Evolutionary conservation across 2,113 vertebrate genomes (phyloP), one percentile per base, ranked within the genome.

Genomic region (Hippocampus comes): DNA sequence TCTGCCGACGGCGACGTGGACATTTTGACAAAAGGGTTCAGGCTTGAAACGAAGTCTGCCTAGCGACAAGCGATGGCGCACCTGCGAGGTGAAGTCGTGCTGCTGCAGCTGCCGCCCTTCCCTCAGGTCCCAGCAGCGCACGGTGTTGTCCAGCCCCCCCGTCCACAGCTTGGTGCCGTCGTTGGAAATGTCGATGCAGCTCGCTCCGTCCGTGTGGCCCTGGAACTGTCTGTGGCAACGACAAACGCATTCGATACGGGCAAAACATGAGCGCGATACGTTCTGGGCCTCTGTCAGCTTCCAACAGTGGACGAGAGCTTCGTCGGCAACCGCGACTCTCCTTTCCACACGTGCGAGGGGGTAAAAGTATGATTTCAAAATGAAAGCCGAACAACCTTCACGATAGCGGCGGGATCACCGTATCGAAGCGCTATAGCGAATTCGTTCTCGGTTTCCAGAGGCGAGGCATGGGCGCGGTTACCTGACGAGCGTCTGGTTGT

Each of bases 401-500:
- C 30, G 4, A 34, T 34, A 34, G 30, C 30, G 30, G 30, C 5
- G 5, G 30, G 30, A 34, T 34, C 30, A 34, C 30, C 5, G 30
- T 34, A 34, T 34, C 5, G 30, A 34, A 34, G 30, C 30, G 5
- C 30, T 34, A 5, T 34, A 34, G 30, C 30, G 0, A 34, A 34
- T 5, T 25, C 75, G 42, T 43, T 43, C 42, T 43, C 4, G 43
- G 14, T 46, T 11, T 9, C 1, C 11, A 5, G 43, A 11, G 48
- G 48, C 14, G 30, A 34, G 48, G 48, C 48, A 0, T 18, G 20
- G 27, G 25, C 53, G 34, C 5, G 27, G 18, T 73, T 21, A 90
- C 94, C 94, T 92, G n/a, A 95, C 93, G 64, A 94, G 60, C 27
- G 91, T 94, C 86, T 94, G 93, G 87, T 94, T 94, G 86, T 94